Conservation (phyloP, 1,140 invertebrate genomes). For the Sitophilus oryzae region DNA sequence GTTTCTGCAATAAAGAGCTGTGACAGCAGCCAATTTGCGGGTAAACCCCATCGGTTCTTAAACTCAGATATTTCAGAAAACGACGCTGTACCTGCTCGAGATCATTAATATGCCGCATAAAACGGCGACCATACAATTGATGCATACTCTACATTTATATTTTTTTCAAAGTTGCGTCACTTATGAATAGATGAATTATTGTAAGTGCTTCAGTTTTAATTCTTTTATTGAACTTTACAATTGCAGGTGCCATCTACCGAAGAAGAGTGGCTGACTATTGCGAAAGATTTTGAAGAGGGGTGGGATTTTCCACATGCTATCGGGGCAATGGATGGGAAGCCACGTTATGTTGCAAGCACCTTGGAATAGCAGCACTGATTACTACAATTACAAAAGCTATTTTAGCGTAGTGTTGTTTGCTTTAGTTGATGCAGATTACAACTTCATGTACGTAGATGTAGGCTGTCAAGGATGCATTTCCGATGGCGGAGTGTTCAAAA, state of each 20-base stretch:
- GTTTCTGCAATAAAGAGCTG: no score
- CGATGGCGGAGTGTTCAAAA: conserved; percentile 41
- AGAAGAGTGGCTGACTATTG: conserved; percentile 30
- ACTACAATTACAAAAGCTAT: conserved; percentile 48
- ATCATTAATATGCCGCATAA: no score
- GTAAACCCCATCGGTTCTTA: no score
- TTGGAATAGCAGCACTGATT: conserved; percentile 41
- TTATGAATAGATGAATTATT: no score
- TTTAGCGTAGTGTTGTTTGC: conserved; percentile 49
- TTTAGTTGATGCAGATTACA: conserved; percentile 46
- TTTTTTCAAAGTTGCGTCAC: no score
- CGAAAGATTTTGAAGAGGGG: conserved; percentile 21
- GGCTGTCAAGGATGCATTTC: conserved; percentile 43
- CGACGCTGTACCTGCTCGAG: no score
- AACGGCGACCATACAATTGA: no score
- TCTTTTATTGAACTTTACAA: no score
- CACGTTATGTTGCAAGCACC: conserved; percentile 37
- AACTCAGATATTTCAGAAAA: no score
- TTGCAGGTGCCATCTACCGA: conserved; percentile 27
- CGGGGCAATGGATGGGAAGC: conserved; percentile 34
- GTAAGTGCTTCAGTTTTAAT: no score
- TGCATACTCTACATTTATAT: no score
- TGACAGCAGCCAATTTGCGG: no score
- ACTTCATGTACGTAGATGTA: conserved; percentile 45
- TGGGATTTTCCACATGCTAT: conserved; percentile 22